Conservation (phyloP, 1,140 invertebrate genomes). For the Drosophila sproati region DNA sequence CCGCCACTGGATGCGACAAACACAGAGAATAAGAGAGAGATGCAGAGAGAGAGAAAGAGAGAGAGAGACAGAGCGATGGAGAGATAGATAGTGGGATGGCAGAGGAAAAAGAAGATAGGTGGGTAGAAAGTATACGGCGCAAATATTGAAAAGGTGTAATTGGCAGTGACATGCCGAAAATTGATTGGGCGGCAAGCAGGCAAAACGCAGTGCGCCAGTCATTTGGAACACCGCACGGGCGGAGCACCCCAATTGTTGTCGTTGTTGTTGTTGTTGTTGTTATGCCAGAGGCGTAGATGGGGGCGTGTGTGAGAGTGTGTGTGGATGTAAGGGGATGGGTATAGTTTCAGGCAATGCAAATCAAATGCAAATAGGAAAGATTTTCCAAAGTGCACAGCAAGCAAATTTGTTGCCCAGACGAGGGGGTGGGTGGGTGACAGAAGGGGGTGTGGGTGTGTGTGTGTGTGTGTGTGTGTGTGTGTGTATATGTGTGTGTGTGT, state of each 20-base stretch:
- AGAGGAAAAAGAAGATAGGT: slow-evolving; percentile 18
- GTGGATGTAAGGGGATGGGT: slow-evolving; percentile 13
- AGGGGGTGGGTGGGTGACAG: not conserved
- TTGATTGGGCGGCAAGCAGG: slow-evolving; percentile 66
- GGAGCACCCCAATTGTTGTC: slow-evolving; percentile 1
- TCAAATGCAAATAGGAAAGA: slow-evolving; percentile 82
- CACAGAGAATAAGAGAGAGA: slow-evolving; percentile 1
- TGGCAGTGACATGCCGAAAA: slow-evolving; percentile 82
- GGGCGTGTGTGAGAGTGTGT: not conserved
- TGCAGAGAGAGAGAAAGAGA: slow-evolving; percentile 3
- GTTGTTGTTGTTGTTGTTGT: slow-evolving; percentile 11
- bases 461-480: not conserved
- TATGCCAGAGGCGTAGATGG: slow-evolving; percentile 26
- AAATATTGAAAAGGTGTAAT: slow-evolving; percentile 83
- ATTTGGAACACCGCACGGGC: slow-evolving; percentile 48
- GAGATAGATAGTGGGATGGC: not conserved
- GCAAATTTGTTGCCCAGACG: slow-evolving; percentile 46
- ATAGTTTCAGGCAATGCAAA: slow-evolving; percentile 73
- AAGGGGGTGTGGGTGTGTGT: not conserved
- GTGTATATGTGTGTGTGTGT: not conserved
- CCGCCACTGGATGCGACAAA: slow-evolving; percentile 59
- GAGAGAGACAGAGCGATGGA: not conserved
- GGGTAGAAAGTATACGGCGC: slow-evolving; percentile 64
- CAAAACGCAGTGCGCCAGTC: slow-evolving; percentile 64
- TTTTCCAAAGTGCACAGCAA: slow-evolving; percentile 74